These are phyloP conservation scores for Graptemys geographica DNA, from an alignment of 2,797 vertebrate genomes.

Conservation along the genomic window DNA sequence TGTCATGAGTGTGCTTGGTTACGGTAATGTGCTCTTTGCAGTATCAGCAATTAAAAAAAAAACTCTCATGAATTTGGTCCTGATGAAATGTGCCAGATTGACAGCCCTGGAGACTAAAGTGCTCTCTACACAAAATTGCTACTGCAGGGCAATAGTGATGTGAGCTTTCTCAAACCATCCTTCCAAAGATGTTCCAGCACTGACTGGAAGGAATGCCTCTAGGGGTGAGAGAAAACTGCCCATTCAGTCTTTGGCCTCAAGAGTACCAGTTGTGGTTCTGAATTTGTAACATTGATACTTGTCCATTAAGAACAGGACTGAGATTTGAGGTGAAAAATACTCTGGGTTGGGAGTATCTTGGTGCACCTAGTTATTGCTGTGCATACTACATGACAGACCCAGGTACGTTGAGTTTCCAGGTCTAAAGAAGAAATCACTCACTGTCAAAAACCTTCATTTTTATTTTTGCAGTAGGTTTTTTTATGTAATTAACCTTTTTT, in stretches of 20 bases:
- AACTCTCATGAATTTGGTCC: neutral
- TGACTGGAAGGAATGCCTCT: neutral
- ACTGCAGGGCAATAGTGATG: neutral
- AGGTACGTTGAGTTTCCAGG: neutral
- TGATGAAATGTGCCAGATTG: neutral
- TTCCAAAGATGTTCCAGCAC: neutral
- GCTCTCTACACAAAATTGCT: neutral
- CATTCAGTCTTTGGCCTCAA: neutral
- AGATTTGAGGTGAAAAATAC: neutral
- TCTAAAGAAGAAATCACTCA: neutral
- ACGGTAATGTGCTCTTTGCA: neutral
- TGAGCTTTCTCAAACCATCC: neutral
- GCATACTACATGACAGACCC: neutral
- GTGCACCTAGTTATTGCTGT: neutral
- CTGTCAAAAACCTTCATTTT: neutral
- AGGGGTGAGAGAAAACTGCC: neutral
- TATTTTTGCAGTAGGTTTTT: neutral
- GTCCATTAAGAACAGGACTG: neutral
- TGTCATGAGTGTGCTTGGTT: neutral
- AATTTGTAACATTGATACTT: slow-evolving; percentile 19
- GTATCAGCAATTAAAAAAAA: neutral
- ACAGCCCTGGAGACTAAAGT: neutral
- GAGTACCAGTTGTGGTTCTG: neutral
- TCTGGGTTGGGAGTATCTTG: neutral
- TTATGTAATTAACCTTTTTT: neutral